A percentile compares a stretch with the other conserved stretches of the same genome.
phyloP scores from a whole-genome alignment of 53 echinoderm and acorn worm species.

The Stichopus horrens region DNA sequence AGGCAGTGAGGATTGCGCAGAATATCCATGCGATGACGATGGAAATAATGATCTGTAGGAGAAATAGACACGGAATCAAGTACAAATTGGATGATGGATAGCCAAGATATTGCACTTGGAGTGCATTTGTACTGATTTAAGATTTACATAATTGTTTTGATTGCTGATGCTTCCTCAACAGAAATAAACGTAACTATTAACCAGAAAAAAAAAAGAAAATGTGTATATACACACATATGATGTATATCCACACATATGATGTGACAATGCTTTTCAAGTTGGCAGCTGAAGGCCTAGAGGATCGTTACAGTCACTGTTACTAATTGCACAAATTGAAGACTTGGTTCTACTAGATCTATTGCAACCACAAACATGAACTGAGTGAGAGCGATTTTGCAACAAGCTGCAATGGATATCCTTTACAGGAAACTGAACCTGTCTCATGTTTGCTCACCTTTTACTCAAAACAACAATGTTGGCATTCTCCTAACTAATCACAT shows the following conservation, averaged over 20 bases:
- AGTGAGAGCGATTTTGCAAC: too few species aligned
- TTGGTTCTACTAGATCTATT: too few species aligned
- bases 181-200: background rate
- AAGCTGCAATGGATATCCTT: too few species aligned
- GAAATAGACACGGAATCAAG: background rate
- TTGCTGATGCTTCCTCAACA: background rate
- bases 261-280: background rate
- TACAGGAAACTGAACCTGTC: too few species aligned
- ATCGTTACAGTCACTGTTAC: too few species aligned
- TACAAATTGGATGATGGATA: background rate
- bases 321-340: too few species aligned
- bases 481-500: too few species aligned
- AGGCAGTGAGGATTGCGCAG: constrained; percentile 51
- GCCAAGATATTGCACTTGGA: background rate
- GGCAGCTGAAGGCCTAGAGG: too few species aligned
- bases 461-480: too few species aligned
- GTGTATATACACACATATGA: background rate
- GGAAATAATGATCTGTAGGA: constrained; percentile 62
- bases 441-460: too few species aligned
- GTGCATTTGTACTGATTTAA: background rate
- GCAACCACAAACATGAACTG: too few species aligned
- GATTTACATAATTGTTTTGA: background rate
- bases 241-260: background rate
- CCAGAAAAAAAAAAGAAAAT: background rate
- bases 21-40: constrained; percentile 68